Evolutionary conservation across 2,113 vertebrate species (phyloP).

Genomic region (Psettodes erumei): DNA sequence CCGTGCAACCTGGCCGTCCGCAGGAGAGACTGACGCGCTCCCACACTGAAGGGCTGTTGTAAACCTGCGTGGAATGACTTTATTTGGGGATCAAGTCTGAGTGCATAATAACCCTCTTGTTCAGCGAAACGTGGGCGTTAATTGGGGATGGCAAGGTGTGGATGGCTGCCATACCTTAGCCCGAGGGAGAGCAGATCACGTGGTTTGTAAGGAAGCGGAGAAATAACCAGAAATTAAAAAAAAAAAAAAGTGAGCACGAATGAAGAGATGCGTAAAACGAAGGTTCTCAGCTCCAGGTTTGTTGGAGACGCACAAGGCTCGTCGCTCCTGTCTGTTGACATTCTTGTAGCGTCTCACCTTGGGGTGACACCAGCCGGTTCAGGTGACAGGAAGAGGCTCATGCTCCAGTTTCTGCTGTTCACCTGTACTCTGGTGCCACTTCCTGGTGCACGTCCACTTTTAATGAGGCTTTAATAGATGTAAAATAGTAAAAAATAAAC

Average conservation of each 20-base stretch:
- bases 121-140: conserved; percentile 59
- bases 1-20: conserved; percentile 20
- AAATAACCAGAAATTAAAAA: background rate
- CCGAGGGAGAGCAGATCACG: background rate
- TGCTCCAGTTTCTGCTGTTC: too few relatives aligned
- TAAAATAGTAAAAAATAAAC: too few relatives aligned
- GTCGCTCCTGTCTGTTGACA: conserved; percentile 60
- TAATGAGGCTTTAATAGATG: too few relatives aligned
- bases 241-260: background rate
- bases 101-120: conserved; percentile 53
- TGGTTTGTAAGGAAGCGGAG: background rate
- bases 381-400: too few relatives aligned
- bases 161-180: conserved; percentile 32
- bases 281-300: too few relatives aligned
- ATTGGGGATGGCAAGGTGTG: conserved; percentile 63
- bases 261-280: too few relatives aligned
- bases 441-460: too few relatives aligned
- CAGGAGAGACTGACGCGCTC: conserved; percentile 44
- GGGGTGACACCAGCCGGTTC: conserved; percentile 20
- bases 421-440: too few relatives aligned
- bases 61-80: conserved; percentile 42
- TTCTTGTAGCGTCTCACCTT: conserved; percentile 35
- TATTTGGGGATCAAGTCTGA: conserved; percentile 32
- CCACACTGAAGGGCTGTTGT: conserved; percentile 20
- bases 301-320: conserved; percentile 7